Evolutionary conservation across 2,888 invertebrate species (phyloP), one percentile per base, ranked within the genome.

Genomic region (Caenorhabditis imperialis): DNA sequence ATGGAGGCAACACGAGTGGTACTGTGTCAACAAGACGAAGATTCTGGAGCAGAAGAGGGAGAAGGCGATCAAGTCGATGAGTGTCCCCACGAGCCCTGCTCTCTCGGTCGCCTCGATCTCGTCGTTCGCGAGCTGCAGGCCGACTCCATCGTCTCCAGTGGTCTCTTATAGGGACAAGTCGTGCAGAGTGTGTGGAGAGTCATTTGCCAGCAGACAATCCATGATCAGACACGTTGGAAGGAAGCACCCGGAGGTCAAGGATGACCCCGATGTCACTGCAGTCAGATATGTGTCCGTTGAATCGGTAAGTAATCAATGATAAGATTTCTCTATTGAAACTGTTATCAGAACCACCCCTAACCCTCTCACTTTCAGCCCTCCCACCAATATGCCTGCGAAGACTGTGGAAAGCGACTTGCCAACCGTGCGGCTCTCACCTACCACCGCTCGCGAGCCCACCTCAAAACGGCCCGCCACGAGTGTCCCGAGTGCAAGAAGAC

Each of bases 221-320:
- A 75, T 77, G 63, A 35, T 75, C 23, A 55, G 79, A 45, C 79
- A 79, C 33, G 73, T 79, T 38, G 74, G 63, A 37, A 61, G 77
- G 25, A 77, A 75, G 35, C 79, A 79, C 67, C 77, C 79, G 14
- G 79, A 79, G 6, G 44, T 37, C 10, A 71, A 62, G 40, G 22
- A 76, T 22, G 73, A 75, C 51, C 48, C 62, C 5, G 42, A 35
- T 12, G 75, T 75, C 23, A 63, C 71, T 4, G 57, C 62, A 0
- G 55, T 65, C 4, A 25, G 54, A 51, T 62, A 61, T 42, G 67
- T 77, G 12, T 63, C 70, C 10, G 54, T 50, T 5, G 77, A 75
- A 51, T 79, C 79, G 77, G 79, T 79, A 45, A 60, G 69, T 20
- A n/a, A n/a, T n/a, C n/a, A n/a, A n/a, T n/a, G n/a, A n/a, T n/a